phyloP scores from a whole-genome alignment of 2,113 vertebrate genomes.

The Apteryx mantelli region DNA sequence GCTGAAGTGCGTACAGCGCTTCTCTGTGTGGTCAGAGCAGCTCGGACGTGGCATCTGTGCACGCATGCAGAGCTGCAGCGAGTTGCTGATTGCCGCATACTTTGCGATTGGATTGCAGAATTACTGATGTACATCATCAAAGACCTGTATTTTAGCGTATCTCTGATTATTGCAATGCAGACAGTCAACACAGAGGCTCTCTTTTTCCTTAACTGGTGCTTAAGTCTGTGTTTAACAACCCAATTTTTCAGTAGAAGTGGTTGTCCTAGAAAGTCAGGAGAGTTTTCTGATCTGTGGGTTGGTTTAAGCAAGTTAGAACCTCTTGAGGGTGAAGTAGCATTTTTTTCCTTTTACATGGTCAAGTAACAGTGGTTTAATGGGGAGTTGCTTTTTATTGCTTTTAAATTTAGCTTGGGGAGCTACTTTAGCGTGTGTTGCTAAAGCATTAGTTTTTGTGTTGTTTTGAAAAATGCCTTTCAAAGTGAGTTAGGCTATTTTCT shows the following conservation, averaged over 20 bases:
- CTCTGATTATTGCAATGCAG: rapidly evolving
- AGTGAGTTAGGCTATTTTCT: neutral
- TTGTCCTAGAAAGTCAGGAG: neutral
- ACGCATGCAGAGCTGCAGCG: too few relatives aligned
- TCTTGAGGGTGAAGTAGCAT: neutral
- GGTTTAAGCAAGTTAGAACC: neutral
- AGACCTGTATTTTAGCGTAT: rapidly evolving
- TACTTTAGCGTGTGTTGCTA: neutral
- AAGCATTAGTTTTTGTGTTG: rapidly evolving
- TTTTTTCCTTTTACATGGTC: neutral
- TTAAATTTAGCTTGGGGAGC: neutral
- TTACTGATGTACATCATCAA: rapidly evolving
- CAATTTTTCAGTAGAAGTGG: rapidly evolving
- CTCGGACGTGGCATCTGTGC: rapidly evolving
- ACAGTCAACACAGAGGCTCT: rapidly evolving
- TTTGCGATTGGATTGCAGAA: too few relatives aligned
- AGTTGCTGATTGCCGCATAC: too few relatives aligned
- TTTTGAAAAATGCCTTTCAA: neutral
- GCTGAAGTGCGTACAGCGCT: too few relatives aligned
- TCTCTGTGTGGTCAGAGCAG: too few relatives aligned
- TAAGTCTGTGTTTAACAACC: rapidly evolving
- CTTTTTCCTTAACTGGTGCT: neutral
- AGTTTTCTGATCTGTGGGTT: neutral
- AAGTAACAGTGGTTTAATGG: neutral
- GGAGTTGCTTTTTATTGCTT: neutral